Evolutionary conservation across 2,113 vertebrate species (phyloP).

Genomic region (Aix galericulata): DNA sequence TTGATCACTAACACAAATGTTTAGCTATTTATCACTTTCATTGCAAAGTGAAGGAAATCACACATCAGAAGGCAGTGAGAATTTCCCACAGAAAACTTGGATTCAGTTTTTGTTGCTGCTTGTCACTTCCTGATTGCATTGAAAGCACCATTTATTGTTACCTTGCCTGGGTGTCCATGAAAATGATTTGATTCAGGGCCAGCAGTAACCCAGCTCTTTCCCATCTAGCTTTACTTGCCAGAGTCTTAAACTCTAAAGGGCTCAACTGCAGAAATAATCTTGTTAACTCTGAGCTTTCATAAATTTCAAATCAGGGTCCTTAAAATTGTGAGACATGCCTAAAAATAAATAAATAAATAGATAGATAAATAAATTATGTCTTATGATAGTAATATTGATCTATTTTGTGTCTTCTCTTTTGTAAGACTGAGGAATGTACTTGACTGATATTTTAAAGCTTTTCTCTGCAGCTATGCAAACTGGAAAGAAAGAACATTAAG

Average conservation of each 20-base stretch:
- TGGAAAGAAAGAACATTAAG: background rate
- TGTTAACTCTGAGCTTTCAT: background rate
- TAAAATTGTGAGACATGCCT: background rate
- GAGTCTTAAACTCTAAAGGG: background rate
- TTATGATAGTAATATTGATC: background rate
- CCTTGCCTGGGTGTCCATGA: background rate
- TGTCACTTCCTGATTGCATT: background rate
- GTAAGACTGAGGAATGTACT: background rate
- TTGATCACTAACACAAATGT: background rate
- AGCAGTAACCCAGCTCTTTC: background rate
- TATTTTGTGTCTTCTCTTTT: background rate
- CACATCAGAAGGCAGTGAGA: background rate
- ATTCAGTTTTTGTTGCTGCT: background rate
- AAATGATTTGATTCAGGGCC: background rate
- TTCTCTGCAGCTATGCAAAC: background rate
- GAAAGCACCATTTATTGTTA: background rate
- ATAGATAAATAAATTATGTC: background rate
- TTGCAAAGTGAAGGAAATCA: background rate
- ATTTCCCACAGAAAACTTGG: conserved; percentile 19
- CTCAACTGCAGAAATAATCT: background rate
- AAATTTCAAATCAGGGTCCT: background rate
- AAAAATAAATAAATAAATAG: background rate
- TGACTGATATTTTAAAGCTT: background rate
- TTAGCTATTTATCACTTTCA: background rate
- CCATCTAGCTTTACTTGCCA: background rate